Evolutionary conservation across 2,888 invertebrate genomes (phyloP), one percentile per base, ranked within the genome.

Genomic region (Neoaliturus tenellus): DNA sequence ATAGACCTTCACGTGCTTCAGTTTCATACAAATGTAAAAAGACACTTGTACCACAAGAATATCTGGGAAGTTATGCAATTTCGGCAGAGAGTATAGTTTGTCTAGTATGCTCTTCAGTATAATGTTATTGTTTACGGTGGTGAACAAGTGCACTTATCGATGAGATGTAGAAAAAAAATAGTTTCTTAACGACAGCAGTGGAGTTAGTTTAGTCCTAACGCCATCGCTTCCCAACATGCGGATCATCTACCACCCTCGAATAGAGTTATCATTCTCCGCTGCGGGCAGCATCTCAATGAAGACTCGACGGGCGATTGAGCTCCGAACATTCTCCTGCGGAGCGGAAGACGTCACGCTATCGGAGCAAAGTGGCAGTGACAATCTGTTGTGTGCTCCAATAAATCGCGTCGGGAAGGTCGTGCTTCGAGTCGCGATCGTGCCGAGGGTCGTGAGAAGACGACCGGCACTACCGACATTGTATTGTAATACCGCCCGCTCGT

Each of bases 331-430:
- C 31, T 31, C 62, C 28, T 31, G 12, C 20, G 28, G 20, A 51
- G 39, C 5, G n/a, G n/a, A n/a, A n/a, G 55, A 55, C 25, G 55
- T 2, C 14, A 14, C n/a, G 48, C 6, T 48, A 48, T n/a, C 35
- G 55, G 25, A 12, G 55, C 23, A n/a, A 55, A 55, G 55, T 55
- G 55, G 62, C 31, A 62, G 62, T 62, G 62, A 62, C 62, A 62
- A 62, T 62, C 62, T 28, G 62, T 28, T 28, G 62, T 28, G 28
- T 28, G 62, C 62, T 62, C 62, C 62, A 62, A 62, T 62, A 62
- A 62, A 62, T 62, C 62, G 28, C 28, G 17, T 28, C 55, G 12
- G 55, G 55, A 48, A 55, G 31, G 62, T 62, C n/a, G n/a, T n/a
- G n/a, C n/a, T n/a, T 62, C 62, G 31, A 28, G 62, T 28, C 6